Evolutionary conservation across 2,888 invertebrate species (phyloP).

Genomic region (Plusia festucae): DNA sequence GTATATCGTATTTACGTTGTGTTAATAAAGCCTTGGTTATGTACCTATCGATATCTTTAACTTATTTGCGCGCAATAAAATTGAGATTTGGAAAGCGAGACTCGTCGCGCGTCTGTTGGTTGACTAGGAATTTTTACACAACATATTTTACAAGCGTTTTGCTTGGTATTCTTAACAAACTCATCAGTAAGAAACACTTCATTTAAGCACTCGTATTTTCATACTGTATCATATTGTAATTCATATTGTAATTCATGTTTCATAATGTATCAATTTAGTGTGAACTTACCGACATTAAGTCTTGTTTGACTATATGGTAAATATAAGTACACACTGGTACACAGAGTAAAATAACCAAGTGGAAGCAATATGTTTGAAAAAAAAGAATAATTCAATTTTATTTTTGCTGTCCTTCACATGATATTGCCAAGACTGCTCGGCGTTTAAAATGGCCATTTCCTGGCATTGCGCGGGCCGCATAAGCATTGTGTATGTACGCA

Average conservation of each 20-base stretch:
- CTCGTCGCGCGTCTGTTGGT: no score
- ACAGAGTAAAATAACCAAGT: background rate
- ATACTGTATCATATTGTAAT: no score
- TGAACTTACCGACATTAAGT: background rate
- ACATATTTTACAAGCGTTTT: no score
- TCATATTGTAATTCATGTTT: no score
- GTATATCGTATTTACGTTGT: background rate
- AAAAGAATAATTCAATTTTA: background rate
- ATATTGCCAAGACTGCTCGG: slow-evolving; percentile 30
- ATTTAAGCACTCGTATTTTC: no score
- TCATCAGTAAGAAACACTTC: no score
- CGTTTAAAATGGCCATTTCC: slow-evolving; percentile 46
- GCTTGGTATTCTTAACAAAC: no score
- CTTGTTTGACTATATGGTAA: no score
- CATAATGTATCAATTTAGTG: no score
- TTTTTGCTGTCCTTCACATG: slow-evolving; percentile 15
- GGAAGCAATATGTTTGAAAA: background rate
- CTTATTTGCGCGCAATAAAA: background rate
- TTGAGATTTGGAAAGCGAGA: background rate
- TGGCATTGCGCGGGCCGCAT: slow-evolving; percentile 38
- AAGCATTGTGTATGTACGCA: slow-evolving; percentile 42
- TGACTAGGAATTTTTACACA: no score
- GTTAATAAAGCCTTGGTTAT: background rate
- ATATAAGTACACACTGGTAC: background rate
- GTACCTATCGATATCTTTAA: background rate